A percentile compares a stretch with the other conserved stretches of the same genome.
phyloP scores from a whole-genome alignment of 2,113 vertebrate species.

The Antechinus stuartii region DNA sequence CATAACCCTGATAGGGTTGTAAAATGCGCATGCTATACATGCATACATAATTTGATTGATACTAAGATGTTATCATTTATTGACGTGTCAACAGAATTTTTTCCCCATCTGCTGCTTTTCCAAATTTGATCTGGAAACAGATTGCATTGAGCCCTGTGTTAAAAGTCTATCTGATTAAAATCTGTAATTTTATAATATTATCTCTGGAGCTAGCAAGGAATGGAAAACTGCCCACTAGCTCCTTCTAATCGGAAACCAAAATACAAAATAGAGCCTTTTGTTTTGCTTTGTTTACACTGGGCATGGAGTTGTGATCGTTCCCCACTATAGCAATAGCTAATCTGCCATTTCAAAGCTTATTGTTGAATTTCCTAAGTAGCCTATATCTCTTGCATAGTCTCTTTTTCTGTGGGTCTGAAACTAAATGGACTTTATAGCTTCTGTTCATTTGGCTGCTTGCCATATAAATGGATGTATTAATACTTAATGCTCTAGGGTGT shows the following conservation, averaged over 20 bases:
- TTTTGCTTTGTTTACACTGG: slow-evolving; percentile 58
- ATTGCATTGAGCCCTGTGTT: slow-evolving; percentile 57
- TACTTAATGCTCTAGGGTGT: slow-evolving; percentile 67
- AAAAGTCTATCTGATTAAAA: slow-evolving; percentile 58
- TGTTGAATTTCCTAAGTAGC: slow-evolving; percentile 30
- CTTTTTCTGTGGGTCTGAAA: slow-evolving; percentile 39
- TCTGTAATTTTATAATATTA: slow-evolving; percentile 69
- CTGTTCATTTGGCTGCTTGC: slow-evolving; percentile 73
- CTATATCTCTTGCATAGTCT: background rate
- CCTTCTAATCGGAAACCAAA: slow-evolving; percentile 50
- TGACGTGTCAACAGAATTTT: slow-evolving; percentile 43
- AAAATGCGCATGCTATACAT: slow-evolving; percentile 55
- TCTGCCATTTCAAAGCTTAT: slow-evolving; percentile 64
- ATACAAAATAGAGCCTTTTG: slow-evolving; percentile 43
- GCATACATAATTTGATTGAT: slow-evolving; percentile 54
- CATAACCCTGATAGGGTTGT: slow-evolving; percentile 43
- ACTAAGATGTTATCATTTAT: slow-evolving; percentile 39
- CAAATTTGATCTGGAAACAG: slow-evolving; percentile 38
- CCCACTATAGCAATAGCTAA: slow-evolving; percentile 51
- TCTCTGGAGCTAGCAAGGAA: slow-evolving; percentile 53
- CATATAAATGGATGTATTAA: slow-evolving; percentile 73
- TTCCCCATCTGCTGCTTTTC: slow-evolving; percentile 60
- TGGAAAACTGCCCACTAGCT: slow-evolving; percentile 52
- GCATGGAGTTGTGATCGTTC: slow-evolving; percentile 56
- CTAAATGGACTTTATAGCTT: slow-evolving; percentile 48